These are phyloP conservation scores for Teinopalpus imperialis DNA, from an alignment of 2,888 invertebrate genomes.

Conservation along the genomic window DNA sequence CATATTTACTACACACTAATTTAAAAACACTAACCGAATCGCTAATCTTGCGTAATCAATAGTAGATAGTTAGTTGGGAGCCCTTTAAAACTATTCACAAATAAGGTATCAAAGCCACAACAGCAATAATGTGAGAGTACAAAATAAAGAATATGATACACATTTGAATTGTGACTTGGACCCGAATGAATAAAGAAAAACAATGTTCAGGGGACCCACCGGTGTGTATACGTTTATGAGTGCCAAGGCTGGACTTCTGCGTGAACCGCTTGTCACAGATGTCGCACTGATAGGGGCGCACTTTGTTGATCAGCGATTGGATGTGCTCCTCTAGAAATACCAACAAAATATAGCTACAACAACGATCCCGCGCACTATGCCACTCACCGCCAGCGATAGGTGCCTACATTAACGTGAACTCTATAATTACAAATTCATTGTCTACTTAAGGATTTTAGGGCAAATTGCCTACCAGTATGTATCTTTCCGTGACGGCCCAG, in stretches of 20 bases:
- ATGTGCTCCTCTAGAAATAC: slow-evolving; percentile 83
- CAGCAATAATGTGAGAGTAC: slow-evolving; percentile 40
- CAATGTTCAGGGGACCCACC: slow-evolving; percentile 82
- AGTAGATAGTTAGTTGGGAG: slow-evolving; percentile 56
- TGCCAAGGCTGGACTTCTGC: slow-evolving; percentile 91
- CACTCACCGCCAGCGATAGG: slow-evolving; percentile 56
- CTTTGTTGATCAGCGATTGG: slow-evolving; percentile 84
- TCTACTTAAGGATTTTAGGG: slow-evolving; percentile 80
- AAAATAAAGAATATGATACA: slow-evolving; percentile 31
- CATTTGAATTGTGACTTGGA: slow-evolving; percentile 68
- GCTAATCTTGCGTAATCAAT: slow-evolving; percentile 45
- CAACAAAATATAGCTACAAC: slow-evolving; percentile 79
- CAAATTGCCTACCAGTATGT: slow-evolving; percentile 84
- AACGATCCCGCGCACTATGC: slow-evolving; percentile 54
- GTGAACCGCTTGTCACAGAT: slow-evolving; percentile 91
- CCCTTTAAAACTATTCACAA: slow-evolving; percentile 82
- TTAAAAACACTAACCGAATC: slow-evolving; percentile 52
- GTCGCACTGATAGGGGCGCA: slow-evolving; percentile 86
- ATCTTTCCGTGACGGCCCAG: slow-evolving; percentile 88
- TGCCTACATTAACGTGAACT: slow-evolving; percentile 69
- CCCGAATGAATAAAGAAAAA: slow-evolving; percentile 68
- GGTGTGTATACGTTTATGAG: slow-evolving; percentile 90
- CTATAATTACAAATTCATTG: slow-evolving; percentile 67
- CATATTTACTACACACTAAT: too few species aligned
- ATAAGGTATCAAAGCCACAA: slow-evolving; percentile 77